Conservation (phyloP, 2,888 invertebrate species). For the Sipha maydis region DNA sequence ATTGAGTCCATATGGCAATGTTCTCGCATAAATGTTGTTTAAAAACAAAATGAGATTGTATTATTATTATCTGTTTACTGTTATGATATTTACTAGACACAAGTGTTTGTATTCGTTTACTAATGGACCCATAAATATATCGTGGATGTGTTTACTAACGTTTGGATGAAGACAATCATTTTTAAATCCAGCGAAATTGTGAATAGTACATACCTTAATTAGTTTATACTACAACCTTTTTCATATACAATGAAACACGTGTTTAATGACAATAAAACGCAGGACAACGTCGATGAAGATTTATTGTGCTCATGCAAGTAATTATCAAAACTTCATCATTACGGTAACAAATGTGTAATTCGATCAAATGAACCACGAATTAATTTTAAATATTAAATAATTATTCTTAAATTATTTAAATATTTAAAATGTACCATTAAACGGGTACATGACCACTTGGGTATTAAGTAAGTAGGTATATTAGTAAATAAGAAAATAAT, state of each 20-base stretch:
- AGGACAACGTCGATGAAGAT: constrained; percentile 42
- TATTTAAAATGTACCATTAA: no score
- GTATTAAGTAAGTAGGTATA: no score
- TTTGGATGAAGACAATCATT: neutral
- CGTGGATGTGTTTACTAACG: neutral
- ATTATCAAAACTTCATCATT: neutral
- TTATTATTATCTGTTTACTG: constrained; percentile 16
- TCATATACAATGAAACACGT: neutral
- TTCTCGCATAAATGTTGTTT: neutral
- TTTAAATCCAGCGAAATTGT: neutral
- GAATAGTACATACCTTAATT: neutral
- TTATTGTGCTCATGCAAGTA: constrained; percentile 49
- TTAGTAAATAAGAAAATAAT: no score
- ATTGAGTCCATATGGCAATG: constrained; percentile 56
- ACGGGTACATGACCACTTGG: no score
- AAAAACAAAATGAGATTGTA: constrained; percentile 29
- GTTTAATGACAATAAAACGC: constrained; percentile 11
- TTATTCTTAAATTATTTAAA: no score
- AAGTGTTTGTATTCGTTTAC: constrained; percentile 14
- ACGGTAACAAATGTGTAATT: neutral
- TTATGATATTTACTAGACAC: neutral
- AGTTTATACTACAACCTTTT: neutral
- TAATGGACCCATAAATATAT: neutral
- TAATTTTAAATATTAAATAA: no score
- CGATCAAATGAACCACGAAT: neutral